These are phyloP conservation scores for Poecilia velifera DNA, from an alignment of 2,797 vertebrate species.

Conservation along the genomic window DNA sequence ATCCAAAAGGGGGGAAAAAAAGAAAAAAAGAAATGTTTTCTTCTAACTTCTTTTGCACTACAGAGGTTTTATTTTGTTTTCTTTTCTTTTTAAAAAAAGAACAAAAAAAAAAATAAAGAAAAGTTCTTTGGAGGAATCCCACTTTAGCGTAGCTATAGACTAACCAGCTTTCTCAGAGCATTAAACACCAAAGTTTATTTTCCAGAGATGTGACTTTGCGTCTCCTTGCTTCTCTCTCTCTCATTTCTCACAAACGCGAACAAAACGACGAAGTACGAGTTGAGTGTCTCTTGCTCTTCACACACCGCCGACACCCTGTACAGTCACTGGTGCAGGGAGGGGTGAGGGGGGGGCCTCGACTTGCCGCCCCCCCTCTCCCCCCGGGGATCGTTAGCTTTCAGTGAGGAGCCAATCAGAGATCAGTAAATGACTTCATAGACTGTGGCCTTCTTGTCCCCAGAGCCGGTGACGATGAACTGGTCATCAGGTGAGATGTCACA, in stretches of 20 bases:
- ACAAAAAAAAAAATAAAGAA: conserved; percentile 62
- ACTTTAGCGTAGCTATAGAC: conserved; percentile 76
- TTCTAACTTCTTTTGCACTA: conserved; percentile 81
- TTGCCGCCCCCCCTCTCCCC: conserved; percentile 18
- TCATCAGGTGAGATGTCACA: conserved; percentile 88
- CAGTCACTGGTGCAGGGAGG: conserved; percentile 71
- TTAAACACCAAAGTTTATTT: conserved; percentile 71
- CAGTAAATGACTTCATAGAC: conserved; percentile 94
- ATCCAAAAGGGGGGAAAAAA: conserved; percentile 78
- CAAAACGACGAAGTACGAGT: conserved; percentile 74
- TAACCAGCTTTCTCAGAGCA: conserved; percentile 79
- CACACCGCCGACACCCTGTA: conserved; percentile 65
- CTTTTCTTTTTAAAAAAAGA: conserved; percentile 20
- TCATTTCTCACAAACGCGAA: conserved; percentile 72
- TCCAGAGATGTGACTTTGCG: conserved; percentile 76
- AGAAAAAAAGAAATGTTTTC: conserved; percentile 77
- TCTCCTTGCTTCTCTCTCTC: conserved; percentile 13
- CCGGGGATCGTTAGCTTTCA: conserved; percentile 41
- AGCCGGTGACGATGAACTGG: conserved; percentile 88
- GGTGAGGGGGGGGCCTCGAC: conserved; percentile 38
- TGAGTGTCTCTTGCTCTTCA: conserved; percentile 68
- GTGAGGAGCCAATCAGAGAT: conserved; percentile 57
- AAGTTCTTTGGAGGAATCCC: conserved; percentile 84
- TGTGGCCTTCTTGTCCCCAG: conserved; percentile 90
- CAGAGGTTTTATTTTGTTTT: conserved; percentile 80